Base-by-base conservation (phyloP, 1,140 invertebrate species). In the Drosophila chauvacae region DNA sequence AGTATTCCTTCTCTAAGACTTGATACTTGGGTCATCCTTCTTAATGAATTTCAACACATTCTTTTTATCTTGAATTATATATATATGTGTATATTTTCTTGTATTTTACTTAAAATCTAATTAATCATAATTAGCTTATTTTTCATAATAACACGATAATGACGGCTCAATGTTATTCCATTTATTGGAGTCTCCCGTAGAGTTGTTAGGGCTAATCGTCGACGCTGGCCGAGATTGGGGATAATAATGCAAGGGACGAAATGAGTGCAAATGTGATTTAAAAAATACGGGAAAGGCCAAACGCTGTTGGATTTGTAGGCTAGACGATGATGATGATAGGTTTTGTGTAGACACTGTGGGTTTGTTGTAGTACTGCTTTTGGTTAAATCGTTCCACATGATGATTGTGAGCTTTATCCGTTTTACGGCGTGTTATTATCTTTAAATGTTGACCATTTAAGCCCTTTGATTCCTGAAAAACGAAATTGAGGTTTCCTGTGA, bases 281-380 rank as follows among this genome's bases (percentile, higher is more conserved):
- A 85, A 47, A 66, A 85, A 81, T 23, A 85, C 82, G 37, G 82
- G 82, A 60, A 85, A 86, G 1, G 68, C 66, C 9, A 84, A 78
- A n/a, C 77, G 48, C 26, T 84, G 81, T 26, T 84, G 81, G 33
- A 84, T 65, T 41, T 84, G 82, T 44, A 84, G 16, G 55, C 77
- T 75, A 4, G 66, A 37, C 7, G 73, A 51, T 26, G 58, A 55
- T 35, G 51, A 53, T 23, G 51, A 55, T 23, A 55, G 33, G 2
- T 26, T 64, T 28, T 59, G 73, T 56, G 33, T 37, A 16, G 51
- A 35, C 10, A 62, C 23, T 39, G 42, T 33, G 1, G 28, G 11
- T 18, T 76, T 56, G 1, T 28, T 65, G 71, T 20, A 51, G n/a
- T 11, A 51, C 39, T 14, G 33, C 39, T n/a, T 60, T 77, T 42